phyloP scores from a whole-genome alignment of 2,888 invertebrate species.

The Nasonovia ribisnigri region DNA sequence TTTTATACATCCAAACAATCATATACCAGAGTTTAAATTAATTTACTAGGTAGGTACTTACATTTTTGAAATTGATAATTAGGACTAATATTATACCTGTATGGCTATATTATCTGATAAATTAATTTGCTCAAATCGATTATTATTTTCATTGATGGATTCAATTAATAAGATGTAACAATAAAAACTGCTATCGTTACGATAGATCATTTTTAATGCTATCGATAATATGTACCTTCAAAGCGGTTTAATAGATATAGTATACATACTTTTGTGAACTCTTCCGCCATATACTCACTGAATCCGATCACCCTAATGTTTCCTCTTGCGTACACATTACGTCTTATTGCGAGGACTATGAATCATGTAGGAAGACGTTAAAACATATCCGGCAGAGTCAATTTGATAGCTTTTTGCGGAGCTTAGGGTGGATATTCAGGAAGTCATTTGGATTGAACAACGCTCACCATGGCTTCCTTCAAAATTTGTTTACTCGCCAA shows the following conservation, averaged over 20 bases:
- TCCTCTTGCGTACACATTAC: not conserved
- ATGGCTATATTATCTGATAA: not conserved
- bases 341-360: conserved; percentile 30
- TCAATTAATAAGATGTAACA: not conserved
- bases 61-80: too few relatives aligned
- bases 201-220: not conserved
- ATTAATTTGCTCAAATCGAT: not conserved
- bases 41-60: too few relatives aligned
- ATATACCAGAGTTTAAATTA: not conserved
- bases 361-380: conserved; percentile 27
- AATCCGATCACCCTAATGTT: conserved; percentile 42
- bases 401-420: conserved; percentile 22
- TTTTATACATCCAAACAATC: not conserved
- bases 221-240: not conserved
- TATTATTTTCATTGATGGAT: not conserved
- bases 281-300: conserved; percentile 8
- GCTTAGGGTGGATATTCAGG: conserved; percentile 24
- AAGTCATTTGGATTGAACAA: conserved; percentile 51
- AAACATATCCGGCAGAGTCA: conserved; percentile 41
- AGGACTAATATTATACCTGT: not conserved
- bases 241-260: not conserved
- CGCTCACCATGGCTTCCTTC: not conserved
- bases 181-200: not conserved
- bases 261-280: not conserved
- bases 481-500: conserved; percentile 26